Conservation (phyloP, 1,140 invertebrate genomes). For the Bradynema listronoti region DNA sequence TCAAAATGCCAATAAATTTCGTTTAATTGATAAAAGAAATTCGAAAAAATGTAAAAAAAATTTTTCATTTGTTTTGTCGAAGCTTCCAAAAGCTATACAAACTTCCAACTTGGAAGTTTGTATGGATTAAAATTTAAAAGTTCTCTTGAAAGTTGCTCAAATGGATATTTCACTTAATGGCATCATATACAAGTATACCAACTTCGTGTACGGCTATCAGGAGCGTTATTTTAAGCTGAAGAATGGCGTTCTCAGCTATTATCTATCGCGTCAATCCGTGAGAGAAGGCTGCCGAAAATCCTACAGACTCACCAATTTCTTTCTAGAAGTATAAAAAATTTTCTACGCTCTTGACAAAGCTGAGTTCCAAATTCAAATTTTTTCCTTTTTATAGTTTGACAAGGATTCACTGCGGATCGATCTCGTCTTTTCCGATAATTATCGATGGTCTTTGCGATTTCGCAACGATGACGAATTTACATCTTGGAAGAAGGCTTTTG, state of each 20-base stretch:
- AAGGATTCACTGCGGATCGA: slow-evolving; percentile 25
- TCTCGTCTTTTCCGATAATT: slow-evolving; percentile 24
- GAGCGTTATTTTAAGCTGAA: slow-evolving; percentile 38
- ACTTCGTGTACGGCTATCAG: slow-evolving; percentile 30
- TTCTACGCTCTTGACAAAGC: not conserved
- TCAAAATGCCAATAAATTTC: too few species aligned
- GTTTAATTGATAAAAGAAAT: too few species aligned
- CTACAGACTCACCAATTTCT: slow-evolving; percentile 24
- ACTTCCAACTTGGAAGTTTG: too few species aligned
- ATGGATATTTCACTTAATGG: slow-evolving; percentile 19
- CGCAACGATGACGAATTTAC: slow-evolving; percentile 18
- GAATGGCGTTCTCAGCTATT: slow-evolving; percentile 29
- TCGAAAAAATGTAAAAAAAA: too few species aligned
- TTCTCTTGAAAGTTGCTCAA: too few species aligned
- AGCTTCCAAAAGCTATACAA: too few species aligned
- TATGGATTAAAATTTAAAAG: too few species aligned
- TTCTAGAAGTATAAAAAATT: slow-evolving; percentile 20
- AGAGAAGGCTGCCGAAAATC: slow-evolving; percentile 32
- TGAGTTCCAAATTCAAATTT: slow-evolving; percentile 4
- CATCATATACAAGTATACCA: slow-evolving; percentile 15
- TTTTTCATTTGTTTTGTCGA: too few species aligned
- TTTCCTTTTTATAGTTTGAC: slow-evolving; percentile 28
- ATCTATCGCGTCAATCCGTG: slow-evolving; percentile 26
- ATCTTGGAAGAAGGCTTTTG: slow-evolving; percentile 26
- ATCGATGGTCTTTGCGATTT: slow-evolving; percentile 30